Percentiles rank a stretch among this genome's conserved stretches.
Conservation (phyloP, 2,797 vertebrate species). For the Sebastes reedi region DNA sequence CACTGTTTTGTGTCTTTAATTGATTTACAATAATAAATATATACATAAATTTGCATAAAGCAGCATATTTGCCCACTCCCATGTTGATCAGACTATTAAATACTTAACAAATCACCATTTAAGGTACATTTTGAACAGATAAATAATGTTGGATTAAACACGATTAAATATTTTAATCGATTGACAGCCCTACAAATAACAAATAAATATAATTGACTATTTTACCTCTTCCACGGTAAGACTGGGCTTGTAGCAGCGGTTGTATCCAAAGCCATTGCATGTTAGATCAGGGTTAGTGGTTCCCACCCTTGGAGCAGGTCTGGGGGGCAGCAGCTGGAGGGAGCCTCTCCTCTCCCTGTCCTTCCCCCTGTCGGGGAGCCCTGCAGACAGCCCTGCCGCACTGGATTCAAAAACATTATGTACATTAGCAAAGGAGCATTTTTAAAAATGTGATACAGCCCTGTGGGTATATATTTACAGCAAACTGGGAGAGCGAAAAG, state of each 20-base stretch:
- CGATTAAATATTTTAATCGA: too few species aligned
- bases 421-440: background rate
- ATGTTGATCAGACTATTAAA: too few species aligned
- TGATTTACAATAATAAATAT: too few species aligned
- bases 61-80: too few species aligned
- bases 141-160: too few species aligned
- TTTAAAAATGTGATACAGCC: background rate
- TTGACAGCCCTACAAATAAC: too few species aligned
- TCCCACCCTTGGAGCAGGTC: constrained; percentile 56
- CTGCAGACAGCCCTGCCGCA: constrained; percentile 45
- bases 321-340: constrained; percentile 76
- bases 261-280: constrained; percentile 55
- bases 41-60: too few species aligned
- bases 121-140: too few species aligned
- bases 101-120: too few species aligned
- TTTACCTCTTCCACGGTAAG: constrained; percentile 85
- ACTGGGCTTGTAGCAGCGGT: constrained; percentile 76
- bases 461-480: background rate
- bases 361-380: constrained; percentile 64
- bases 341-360: constrained; percentile 73
- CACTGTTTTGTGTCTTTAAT: too few species aligned
- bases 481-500: background rate
- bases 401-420: constrained; percentile 40
- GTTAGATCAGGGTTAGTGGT: constrained; percentile 40
- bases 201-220: too few species aligned